Evolutionary conservation across 1,140 invertebrate species (phyloP).

Genomic region (Drosophila quadrilineata): DNA sequence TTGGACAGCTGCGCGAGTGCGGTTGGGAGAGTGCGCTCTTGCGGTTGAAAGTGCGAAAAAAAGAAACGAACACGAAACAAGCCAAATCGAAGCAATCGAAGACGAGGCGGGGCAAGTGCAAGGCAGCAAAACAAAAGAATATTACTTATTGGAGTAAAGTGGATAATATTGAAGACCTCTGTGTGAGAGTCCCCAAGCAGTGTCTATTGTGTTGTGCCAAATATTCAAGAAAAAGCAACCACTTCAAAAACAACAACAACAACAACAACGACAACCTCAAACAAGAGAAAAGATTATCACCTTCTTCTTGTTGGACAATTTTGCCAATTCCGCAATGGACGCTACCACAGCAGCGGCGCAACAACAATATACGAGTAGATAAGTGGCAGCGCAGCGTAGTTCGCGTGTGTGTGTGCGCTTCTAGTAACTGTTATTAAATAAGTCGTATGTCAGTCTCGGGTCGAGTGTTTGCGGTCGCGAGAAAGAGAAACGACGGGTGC

Average conservation of each 20-base stretch:
- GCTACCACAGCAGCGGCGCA: conserved; percentile 19
- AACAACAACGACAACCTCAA: conserved; percentile 14
- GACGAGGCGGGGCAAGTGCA: conserved; percentile 20
- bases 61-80: conserved; percentile 21
- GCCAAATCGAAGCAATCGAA: conserved; percentile 30
- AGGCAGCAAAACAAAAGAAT: conserved; percentile 14
- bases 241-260: too few relatives aligned
- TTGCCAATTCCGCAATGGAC: conserved; percentile 20
- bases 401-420: conserved; percentile 25
- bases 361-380: conserved; percentile 46
- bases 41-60: conserved; percentile 18
- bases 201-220: conserved; percentile 59
- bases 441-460: conserved; percentile 19
- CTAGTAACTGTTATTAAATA: conserved; percentile 50
- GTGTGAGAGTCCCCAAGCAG: conserved; percentile 8
- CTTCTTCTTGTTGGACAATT: conserved; percentile 26
- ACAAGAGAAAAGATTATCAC: conserved; percentile 22
- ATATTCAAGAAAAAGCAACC: conserved; percentile 40
- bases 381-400: conserved; percentile 18
- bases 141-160: conserved; percentile 17
- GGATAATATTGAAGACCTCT: neutral
- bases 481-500: conserved; percentile 14
- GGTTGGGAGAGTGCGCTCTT: conserved; percentile 27
- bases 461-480: conserved; percentile 9
- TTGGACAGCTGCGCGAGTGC: conserved; percentile 41